Evolutionary conservation across 2,888 invertebrate species (phyloP), one percentile per base, ranked within the genome.

Genomic region (Xylota sylvarum): DNA sequence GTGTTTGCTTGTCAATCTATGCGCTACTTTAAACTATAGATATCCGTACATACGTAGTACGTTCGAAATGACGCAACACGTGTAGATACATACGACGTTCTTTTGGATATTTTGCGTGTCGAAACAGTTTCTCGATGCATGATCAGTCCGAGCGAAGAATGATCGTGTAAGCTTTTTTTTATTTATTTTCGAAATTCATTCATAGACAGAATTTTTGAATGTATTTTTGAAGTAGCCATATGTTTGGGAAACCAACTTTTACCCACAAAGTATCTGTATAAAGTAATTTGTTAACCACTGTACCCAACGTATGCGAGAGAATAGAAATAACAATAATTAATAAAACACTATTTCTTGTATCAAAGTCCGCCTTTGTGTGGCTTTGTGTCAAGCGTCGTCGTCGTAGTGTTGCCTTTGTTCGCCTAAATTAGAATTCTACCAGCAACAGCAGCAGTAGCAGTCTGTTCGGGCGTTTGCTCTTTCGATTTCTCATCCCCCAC

Each of bases 331-430:
- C 12, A 43, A 69, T 10, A 62, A 74, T 64, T 55, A 74, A 37
- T 37, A 67, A 40, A 30, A 37, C 35, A 58, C 56, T 76, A 67
- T 67, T 67, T 76, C 76, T 76, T 43, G 43, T 77, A 64, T 78
- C 78, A 78, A 78, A 83, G 83, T 83, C 43, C 78, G 19, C 55
- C 60, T 76, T 72, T 62, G 52, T 69, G 17, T 55, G n/a, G 37
- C 67, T 17, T 17, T 23, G 10, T 23, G 10, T 46, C 19, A 10
- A 4, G 19, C 4, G 5, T 19, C 52, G 69, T 43, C 23, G 64
- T 40, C 12, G 62, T 35, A 5, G 17, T 50, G 35, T 19, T 46
- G 65, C 48, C 65, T 65, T 65, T 65, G 65, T 65, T 65, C 65
- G 19, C 4, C 32, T 65, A 19, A 65, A 65, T 65, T 65, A 65